A percentile compares a stretch with the other conserved stretches of the same genome.
Evolutionary conservation across 2,888 invertebrate genomes (phyloP).

Genomic region (Drosophila borborema): DNA sequence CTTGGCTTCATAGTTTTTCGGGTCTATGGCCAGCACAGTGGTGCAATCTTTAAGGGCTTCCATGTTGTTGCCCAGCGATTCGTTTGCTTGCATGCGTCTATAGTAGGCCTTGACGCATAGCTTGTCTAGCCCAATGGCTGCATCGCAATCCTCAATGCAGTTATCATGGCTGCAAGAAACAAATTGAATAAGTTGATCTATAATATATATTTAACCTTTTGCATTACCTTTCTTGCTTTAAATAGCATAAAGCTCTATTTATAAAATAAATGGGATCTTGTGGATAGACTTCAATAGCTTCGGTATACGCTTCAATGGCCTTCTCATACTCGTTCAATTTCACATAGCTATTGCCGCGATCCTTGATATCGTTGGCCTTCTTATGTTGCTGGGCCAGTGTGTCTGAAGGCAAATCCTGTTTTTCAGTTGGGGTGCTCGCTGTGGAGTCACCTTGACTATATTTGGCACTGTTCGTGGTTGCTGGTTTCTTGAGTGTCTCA

Average conservation of each 20-base stretch:
- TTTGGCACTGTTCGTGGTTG: background rate
- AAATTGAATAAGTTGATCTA: background rate
- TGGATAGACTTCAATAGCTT: slow-evolving; percentile 93
- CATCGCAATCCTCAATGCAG: slow-evolving; percentile 90
- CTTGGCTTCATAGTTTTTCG: slow-evolving; percentile 90
- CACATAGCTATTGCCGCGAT: slow-evolving; percentile 92
- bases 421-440: slow-evolving; percentile 71
- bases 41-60: slow-evolving; percentile 91
- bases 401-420: slow-evolving; percentile 66
- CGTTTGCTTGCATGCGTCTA: slow-evolving; percentile 91
- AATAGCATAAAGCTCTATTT: slow-evolving; percentile 94
- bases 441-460: slow-evolving; percentile 45
- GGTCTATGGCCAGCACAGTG: slow-evolving; percentile 91
- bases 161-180: slow-evolving; percentile 64
- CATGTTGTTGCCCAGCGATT: slow-evolving; percentile 89
- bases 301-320: slow-evolving; percentile 94
- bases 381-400: slow-evolving; percentile 66
- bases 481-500: slow-evolving; percentile 6
- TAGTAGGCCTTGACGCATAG: slow-evolving; percentile 94
- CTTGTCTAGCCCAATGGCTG: slow-evolving; percentile 91
- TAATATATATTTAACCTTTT: no score
- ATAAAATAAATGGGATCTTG: slow-evolving; percentile 93
- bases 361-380: slow-evolving; percentile 82
- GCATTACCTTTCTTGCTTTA: slow-evolving; percentile 91
- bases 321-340: slow-evolving; percentile 92